phyloP scores from a whole-genome alignment of 2,888 invertebrate genomes.

The Noctua pronuba region DNA sequence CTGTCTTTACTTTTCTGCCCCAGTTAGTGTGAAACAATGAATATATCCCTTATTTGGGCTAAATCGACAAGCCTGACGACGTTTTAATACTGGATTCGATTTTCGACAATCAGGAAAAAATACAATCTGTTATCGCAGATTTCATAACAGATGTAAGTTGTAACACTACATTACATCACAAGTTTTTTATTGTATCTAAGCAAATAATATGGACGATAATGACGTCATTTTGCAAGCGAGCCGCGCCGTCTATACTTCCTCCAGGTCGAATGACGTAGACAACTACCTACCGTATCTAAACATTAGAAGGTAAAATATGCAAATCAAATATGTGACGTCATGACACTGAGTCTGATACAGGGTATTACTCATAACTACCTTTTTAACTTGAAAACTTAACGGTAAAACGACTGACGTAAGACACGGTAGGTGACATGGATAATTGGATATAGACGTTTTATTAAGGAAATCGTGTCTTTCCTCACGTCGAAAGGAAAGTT shows the following conservation, averaged over 20 bases:
- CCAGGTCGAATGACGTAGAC: constrained; percentile 36
- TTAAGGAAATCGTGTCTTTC: background rate
- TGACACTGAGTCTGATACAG: constrained; percentile 4
- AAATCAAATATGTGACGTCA: constrained; percentile 33
- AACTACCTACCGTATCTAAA: constrained; percentile 13
- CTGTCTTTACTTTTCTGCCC: background rate
- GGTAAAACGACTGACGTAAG: constrained; percentile 1
- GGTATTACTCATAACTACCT: constrained; percentile 30
- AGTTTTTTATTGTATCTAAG: constrained; percentile 19
- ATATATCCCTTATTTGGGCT: background rate
- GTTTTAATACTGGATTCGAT: background rate
- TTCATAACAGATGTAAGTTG: background rate
- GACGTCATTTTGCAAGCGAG: constrained; percentile 29
- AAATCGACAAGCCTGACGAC: background rate
- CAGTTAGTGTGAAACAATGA: background rate
- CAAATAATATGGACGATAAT: constrained; percentile 3
- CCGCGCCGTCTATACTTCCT: constrained; percentile 31
- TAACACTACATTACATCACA: constrained; percentile 19
- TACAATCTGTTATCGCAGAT: background rate
- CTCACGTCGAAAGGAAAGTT: too few species aligned
- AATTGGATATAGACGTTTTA: background rate
- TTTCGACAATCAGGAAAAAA: background rate
- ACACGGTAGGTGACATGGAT: background rate
- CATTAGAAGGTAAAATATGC: constrained; percentile 12
- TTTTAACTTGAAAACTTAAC: constrained; percentile 10